phyloP scores from a whole-genome alignment of 2,113 vertebrate genomes.

The Baryphthengus martii region DNA sequence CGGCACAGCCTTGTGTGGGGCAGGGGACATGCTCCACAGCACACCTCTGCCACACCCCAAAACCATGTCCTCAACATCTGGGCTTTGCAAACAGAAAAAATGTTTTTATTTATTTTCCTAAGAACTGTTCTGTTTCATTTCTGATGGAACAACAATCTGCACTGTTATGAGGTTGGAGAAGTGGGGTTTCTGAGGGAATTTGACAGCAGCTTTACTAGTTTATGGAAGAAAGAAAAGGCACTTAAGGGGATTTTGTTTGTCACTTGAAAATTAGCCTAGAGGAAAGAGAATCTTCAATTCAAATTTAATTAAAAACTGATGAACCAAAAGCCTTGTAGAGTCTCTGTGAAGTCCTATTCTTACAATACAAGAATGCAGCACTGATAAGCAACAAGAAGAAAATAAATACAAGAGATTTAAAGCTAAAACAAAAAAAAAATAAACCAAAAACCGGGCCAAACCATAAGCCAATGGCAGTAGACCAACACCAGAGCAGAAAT shows the following conservation, averaged over 20 bases:
- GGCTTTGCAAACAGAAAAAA: neutral
- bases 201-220: constrained; percentile 14
- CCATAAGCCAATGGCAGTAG: neutral
- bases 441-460: neutral
- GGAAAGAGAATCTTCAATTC: constrained; percentile 44
- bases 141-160: neutral
- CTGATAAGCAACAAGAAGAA: neutral
- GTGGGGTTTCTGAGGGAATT: constrained; percentile 3
- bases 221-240: constrained; percentile 30
- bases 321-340: constrained; percentile 14
- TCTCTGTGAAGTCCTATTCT: neutral
- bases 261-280: constrained; percentile 58
- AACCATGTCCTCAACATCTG: fast-evolving
- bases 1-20: neutral
- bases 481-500: neutral
- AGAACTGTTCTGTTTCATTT: neutral
- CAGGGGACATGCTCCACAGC: neutral
- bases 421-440: neutral
- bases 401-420: constrained; percentile 11
- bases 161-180: neutral
- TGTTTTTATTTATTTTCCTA: neutral
- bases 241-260: constrained; percentile 59
- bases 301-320: constrained; percentile 64
- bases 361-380: neutral
- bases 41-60: neutral